Percentiles rank a stretch among this genome's conserved stretches.
phyloP scores from a whole-genome alignment of 2,888 invertebrate genomes.

The Heliconius charithonia region DNA sequence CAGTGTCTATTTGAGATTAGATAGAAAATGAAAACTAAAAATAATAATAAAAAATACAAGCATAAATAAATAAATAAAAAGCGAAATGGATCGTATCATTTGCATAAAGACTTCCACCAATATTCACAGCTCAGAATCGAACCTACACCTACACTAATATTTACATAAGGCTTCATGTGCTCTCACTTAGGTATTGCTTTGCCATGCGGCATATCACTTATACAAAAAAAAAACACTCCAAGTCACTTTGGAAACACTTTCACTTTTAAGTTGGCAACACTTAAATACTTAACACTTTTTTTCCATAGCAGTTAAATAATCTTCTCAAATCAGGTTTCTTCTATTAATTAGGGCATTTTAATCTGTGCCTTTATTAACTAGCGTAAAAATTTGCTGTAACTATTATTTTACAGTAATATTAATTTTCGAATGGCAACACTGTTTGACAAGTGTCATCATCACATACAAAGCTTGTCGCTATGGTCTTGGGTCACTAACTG shows the following conservation, averaged over 20 bases:
- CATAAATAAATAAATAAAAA: conserved; percentile 47
- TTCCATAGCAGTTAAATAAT: not conserved
- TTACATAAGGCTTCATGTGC: conserved; percentile 79
- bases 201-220: conserved; percentile 52
- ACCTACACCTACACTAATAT: conserved; percentile 67
- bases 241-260: conserved; percentile 43
- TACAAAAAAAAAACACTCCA: conserved; percentile 15
- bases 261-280: conserved; percentile 43
- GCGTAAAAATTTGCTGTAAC: not conserved
- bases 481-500: conserved; percentile 58
- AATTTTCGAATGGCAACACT: conserved; percentile 43
- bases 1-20: conserved; percentile 13
- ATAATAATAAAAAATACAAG: conserved; percentile 14
- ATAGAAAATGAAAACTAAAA: not conserved
- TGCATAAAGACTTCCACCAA: conserved; percentile 57
- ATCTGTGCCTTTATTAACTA: not conserved
- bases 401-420: not conserved
- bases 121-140: conserved; percentile 66
- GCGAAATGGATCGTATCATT: conserved; percentile 41
- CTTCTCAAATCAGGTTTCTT: not conserved
- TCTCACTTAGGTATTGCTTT: conserved; percentile 62
- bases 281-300: conserved; percentile 10
- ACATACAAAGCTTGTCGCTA: conserved; percentile 73
- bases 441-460: conserved; percentile 58
- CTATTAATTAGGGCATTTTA: not conserved